Conservation (phyloP, 1,140 invertebrate genomes). For the Ceratina calcarata region DNA sequence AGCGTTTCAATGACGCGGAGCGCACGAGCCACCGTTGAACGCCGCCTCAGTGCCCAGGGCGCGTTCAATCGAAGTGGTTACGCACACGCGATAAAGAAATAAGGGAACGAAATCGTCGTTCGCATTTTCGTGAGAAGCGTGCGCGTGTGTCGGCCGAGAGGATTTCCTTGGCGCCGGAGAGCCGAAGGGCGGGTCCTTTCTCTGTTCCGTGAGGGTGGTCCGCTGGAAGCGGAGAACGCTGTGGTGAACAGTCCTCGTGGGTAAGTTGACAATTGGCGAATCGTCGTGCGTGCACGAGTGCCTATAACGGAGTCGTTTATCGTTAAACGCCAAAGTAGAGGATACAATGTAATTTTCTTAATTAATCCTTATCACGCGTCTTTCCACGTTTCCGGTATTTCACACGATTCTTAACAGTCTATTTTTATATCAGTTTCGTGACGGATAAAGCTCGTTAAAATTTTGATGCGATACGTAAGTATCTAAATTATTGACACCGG, state of each 20-base stretch:
- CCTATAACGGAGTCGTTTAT: neutral
- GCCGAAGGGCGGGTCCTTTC: neutral
- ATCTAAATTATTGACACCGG: too few species aligned
- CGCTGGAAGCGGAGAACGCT: neutral
- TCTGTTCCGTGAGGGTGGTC: neutral
- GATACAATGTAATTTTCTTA: neutral
- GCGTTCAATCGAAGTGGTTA: conserved; percentile 44
- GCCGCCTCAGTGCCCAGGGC: conserved; percentile 52
- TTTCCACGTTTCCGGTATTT: neutral
- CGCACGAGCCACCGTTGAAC: conserved; percentile 15
- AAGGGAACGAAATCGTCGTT: neutral
- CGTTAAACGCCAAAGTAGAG: neutral
- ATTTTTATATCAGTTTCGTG: too few species aligned
- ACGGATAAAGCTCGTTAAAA: too few species aligned
- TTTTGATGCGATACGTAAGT: too few species aligned
- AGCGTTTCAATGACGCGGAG: conserved; percentile 40
- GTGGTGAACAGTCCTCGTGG: conserved; percentile 19
- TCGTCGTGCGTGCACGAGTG: neutral
- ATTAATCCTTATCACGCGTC: neutral
- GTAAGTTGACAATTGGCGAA: conserved; percentile 27
- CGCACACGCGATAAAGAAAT: conserved; percentile 7
- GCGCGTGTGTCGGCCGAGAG: neutral
- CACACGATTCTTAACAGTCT: too few species aligned
- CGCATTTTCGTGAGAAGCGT: conserved; percentile 1
- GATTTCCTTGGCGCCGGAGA: neutral